phyloP scores from a whole-genome alignment of 2,113 vertebrate species.

The Marmota flaviventris region DNA sequence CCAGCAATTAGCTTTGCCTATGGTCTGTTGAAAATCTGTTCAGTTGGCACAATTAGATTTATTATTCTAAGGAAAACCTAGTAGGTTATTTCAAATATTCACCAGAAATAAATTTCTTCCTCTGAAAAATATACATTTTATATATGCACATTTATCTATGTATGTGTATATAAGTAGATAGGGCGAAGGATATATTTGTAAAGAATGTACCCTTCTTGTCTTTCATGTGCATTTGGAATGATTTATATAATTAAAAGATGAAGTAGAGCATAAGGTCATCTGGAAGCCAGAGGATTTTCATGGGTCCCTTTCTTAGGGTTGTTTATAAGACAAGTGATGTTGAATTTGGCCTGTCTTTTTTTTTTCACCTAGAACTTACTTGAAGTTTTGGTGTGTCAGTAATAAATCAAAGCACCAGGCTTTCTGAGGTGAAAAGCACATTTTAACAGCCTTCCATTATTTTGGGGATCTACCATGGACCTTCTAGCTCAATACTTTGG shows the following conservation, averaged over 20 bases:
- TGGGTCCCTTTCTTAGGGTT: background rate
- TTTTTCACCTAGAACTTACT: background rate
- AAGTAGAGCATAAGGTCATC: background rate
- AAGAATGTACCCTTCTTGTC: background rate
- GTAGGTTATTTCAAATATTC: constrained; percentile 28
- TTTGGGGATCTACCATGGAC: background rate
- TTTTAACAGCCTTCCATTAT: constrained; percentile 13
- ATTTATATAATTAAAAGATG: constrained; percentile 2
- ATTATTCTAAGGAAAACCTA: background rate
- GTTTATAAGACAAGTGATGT: constrained; percentile 2
- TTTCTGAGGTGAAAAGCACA: constrained; percentile 36
- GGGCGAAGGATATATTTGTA: background rate
- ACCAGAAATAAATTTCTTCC: background rate
- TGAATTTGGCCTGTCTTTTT: background rate
- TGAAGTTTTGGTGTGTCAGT: background rate
- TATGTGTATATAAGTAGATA: background rate
- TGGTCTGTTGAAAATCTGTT: background rate
- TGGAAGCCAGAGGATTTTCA: background rate
- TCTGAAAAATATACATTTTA: background rate
- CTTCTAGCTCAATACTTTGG: background rate
- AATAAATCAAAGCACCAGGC: background rate
- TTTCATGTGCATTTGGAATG: background rate
- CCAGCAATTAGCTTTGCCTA: background rate
- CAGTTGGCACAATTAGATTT: constrained; percentile 46
- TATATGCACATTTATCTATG: background rate